Conservation (phyloP, 2,113 vertebrate genomes). For the Martes martes region DNA sequence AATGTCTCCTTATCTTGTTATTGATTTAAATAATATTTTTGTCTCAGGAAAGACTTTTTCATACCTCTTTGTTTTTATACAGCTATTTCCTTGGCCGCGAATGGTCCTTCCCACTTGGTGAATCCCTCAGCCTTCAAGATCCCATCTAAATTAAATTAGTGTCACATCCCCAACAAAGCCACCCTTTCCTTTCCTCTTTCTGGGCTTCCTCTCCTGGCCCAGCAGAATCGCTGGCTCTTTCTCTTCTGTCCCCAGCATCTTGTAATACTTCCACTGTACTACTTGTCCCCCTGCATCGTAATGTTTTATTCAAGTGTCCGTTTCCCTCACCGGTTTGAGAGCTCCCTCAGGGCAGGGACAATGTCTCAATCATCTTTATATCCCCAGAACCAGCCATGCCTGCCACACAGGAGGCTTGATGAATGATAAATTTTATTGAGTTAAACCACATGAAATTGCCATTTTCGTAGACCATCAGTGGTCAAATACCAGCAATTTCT, state of each 20-base stretch:
- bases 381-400: background rate
- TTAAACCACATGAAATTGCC: background rate
- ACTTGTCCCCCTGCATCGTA: background rate
- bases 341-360: background rate
- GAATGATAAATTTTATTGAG: background rate
- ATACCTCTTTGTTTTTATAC: background rate
- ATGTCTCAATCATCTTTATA: background rate
- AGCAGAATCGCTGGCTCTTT: background rate
- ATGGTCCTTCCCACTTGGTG: background rate
- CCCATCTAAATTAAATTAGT: background rate
- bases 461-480: background rate
- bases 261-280: background rate
- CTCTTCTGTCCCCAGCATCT: background rate
- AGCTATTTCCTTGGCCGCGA: background rate
- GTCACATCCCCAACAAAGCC: background rate
- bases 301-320: background rate
- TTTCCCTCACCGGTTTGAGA: background rate
- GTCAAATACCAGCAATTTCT: conserved; percentile 4
- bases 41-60: background rate
- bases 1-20: background rate
- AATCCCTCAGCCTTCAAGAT: conserved; percentile 13
- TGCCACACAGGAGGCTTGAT: background rate
- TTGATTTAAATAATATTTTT: background rate
- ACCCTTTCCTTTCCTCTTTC: background rate
- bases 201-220: background rate